Percentiles rank a stretch among this genome's conserved stretches.
These are phyloP conservation scores for Drosophila rubida DNA, from an alignment of 2,888 invertebrate species.

Conservation along the genomic window DNA sequence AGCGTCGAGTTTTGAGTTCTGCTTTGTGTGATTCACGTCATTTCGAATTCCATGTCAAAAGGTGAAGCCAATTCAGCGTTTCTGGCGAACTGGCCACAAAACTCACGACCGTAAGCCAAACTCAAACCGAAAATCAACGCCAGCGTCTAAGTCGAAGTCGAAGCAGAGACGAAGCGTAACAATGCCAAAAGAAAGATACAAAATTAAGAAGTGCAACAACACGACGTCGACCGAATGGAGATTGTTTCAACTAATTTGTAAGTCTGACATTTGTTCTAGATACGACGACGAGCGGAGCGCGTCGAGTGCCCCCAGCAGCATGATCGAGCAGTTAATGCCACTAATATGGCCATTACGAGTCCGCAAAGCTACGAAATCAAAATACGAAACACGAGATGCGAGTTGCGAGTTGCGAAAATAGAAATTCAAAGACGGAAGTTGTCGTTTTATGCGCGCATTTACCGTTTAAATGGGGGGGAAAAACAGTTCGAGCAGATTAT, in stretches of 20 bases:
- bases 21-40: slow-evolving; percentile 73
- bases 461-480: slow-evolving; percentile 50
- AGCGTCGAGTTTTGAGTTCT: slow-evolving; percentile 53
- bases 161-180: slow-evolving; percentile 27
- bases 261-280: slow-evolving; percentile 57
- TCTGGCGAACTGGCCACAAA: slow-evolving; percentile 76
- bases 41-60: slow-evolving; percentile 79
- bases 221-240: slow-evolving; percentile 56
- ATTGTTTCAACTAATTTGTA: slow-evolving; percentile 69
- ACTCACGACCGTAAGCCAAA: slow-evolving; percentile 65
- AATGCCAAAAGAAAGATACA: slow-evolving; percentile 30
- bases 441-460: slow-evolving; percentile 60
- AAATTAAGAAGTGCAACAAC: slow-evolving; percentile 54
- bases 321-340: slow-evolving; percentile 51
- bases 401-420: slow-evolving; percentile 15
- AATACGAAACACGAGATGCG: slow-evolving; percentile 16
- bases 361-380: slow-evolving; percentile 46
- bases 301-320: not conserved
- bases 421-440: slow-evolving; percentile 72
- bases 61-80: slow-evolving; percentile 77
- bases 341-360: slow-evolving; percentile 70
- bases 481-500: slow-evolving; percentile 37
- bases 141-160: slow-evolving; percentile 29
- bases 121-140: slow-evolving; percentile 14
- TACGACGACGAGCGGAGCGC: slow-evolving; percentile 13